Conservation (phyloP, 2,888 invertebrate genomes). For the Portevinia maculata region DNA sequence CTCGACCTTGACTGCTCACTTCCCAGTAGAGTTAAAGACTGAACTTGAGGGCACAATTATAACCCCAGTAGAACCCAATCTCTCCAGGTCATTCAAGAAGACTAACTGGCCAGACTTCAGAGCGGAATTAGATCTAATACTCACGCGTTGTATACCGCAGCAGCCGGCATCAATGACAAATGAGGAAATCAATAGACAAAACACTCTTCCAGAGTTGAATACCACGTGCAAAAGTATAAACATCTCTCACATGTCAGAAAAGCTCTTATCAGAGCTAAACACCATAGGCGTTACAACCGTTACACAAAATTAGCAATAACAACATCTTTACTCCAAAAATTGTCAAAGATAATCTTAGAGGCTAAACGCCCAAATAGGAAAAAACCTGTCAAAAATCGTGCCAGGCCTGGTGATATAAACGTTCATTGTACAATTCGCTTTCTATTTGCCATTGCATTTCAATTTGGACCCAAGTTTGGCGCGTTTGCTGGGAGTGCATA, state of each 20-base stretch:
- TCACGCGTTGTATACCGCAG: neutral
- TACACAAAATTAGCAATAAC: neutral
- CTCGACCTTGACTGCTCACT: too few relatives aligned
- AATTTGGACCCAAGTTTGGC: too few relatives aligned
- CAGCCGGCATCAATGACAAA: neutral
- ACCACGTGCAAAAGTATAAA: neutral
- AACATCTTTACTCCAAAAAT: neutral
- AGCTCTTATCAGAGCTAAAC: constrained; percentile 4
- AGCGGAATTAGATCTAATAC: neutral
- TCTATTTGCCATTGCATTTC: too few relatives aligned
- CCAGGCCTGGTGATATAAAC: too few relatives aligned
- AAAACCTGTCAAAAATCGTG: neutral
- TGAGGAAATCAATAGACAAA: neutral
- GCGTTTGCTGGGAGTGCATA: too few relatives aligned
- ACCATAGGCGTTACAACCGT: neutral
- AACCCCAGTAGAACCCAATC: neutral
- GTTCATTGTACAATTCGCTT: too few relatives aligned
- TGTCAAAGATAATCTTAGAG: neutral
- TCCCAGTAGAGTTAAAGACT: too few relatives aligned
- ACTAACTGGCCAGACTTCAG: neutral
- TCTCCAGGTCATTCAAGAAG: neutral
- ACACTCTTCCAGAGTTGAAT: neutral
- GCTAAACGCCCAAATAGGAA: too few relatives aligned
- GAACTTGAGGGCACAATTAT: neutral
- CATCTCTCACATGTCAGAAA: neutral